Evolutionary conservation across 92 coral and sea anemone species (phyloP).

Genomic region (Actinernus sp.): DNA sequence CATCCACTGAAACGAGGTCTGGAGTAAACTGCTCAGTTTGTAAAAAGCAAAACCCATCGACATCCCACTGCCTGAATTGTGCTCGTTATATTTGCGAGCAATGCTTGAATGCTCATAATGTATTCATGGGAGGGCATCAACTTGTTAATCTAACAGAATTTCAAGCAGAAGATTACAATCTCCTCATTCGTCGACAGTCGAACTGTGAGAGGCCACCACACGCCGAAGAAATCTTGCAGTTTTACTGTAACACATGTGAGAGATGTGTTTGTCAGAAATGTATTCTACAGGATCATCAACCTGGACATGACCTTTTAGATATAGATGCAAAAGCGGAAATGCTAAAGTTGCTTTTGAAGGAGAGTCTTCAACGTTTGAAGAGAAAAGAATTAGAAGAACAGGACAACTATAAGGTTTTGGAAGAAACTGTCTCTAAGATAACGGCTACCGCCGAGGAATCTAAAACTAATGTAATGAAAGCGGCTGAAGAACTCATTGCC

Average conservation of each 20-base stretch:
- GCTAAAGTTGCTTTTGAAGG: not conserved
- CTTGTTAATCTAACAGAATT: not conserved
- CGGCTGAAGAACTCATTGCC: too few species aligned
- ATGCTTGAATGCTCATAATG: not conserved
- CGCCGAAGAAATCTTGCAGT: not conserved
- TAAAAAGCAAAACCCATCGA: not conserved
- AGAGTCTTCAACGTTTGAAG: not conserved
- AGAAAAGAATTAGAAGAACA: not conserved
- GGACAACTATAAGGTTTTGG: too few species aligned
- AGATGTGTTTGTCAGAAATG: constrained; percentile 5
- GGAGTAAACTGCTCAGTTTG: not conserved
- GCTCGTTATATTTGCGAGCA: not conserved
- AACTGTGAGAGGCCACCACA: not conserved
- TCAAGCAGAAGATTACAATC: not conserved
- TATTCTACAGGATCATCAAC: not conserved
- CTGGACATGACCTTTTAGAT: not conserved
- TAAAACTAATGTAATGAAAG: too few species aligned
- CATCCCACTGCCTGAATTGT: not conserved
- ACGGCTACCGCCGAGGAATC: too few species aligned
- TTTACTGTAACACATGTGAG: constrained; percentile 17
- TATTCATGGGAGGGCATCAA: not conserved
- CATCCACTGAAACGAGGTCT: not conserved
- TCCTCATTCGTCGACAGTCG: not conserved
- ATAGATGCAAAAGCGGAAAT: not conserved
- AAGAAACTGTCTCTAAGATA: too few species aligned